Evolutionary conservation across 2,888 invertebrate species (phyloP).

Genomic region (Theretra japonica): DNA sequence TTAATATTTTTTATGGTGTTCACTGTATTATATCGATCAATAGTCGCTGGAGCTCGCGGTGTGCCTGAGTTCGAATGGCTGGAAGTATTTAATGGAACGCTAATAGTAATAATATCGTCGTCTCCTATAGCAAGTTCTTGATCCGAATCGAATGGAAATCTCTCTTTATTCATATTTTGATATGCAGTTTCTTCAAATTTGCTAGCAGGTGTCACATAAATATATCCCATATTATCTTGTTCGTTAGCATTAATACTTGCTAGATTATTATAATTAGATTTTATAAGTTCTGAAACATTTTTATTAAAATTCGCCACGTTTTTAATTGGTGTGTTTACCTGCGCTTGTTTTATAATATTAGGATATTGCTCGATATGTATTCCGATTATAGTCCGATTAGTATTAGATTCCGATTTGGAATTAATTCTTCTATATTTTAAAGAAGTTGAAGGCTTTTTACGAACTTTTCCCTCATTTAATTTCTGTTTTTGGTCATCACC

Average conservation of each 20-base stretch:
- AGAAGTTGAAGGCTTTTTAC: background rate
- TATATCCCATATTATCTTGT: background rate
- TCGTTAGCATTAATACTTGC: background rate
- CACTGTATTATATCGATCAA: background rate
- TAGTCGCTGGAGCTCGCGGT: background rate
- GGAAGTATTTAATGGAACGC: background rate
- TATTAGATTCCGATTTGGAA: background rate
- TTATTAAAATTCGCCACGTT: background rate
- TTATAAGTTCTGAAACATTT: background rate
- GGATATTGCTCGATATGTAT: too few relatives aligned
- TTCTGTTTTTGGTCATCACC: background rate
- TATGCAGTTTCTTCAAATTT: background rate
- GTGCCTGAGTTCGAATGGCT: background rate
- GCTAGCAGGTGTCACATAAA: background rate
- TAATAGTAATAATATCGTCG: conserved; percentile 10
- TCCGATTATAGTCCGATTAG: too few relatives aligned
- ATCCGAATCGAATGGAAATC: background rate
- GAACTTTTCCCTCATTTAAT: background rate
- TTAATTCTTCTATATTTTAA: too few relatives aligned
- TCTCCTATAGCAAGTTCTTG: conserved; percentile 13
- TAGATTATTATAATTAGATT: too few relatives aligned
- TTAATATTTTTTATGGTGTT: background rate
- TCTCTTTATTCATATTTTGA: background rate
- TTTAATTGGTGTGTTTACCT: background rate
- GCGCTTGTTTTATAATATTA: too few relatives aligned